phyloP scores from a whole-genome alignment of 2,113 vertebrate species.

The Salvator merianae region DNA sequence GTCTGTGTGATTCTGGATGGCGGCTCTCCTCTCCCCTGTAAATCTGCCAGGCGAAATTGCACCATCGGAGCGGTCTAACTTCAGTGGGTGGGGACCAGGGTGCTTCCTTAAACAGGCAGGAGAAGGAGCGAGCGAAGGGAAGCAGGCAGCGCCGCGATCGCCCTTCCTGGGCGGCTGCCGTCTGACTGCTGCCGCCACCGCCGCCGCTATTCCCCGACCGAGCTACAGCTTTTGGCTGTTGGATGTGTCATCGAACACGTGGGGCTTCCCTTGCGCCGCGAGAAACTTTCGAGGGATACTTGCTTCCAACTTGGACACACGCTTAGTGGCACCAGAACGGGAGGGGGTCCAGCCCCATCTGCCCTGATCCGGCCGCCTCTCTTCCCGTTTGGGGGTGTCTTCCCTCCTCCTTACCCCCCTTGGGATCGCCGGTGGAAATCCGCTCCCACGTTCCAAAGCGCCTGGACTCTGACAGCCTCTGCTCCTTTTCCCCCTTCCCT shows the following conservation, averaged over 20 bases:
- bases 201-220: not conserved
- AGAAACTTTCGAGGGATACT: conserved; percentile 64
- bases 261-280: conserved; percentile 26
- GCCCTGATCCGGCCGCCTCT: not conserved
- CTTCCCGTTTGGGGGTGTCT: not conserved
- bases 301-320: conserved; percentile 40
- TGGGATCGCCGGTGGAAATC: not conserved
- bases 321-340: conserved; percentile 28
- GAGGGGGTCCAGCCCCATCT: not conserved
- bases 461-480: not conserved
- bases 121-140: conserved; percentile 25
- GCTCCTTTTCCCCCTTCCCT: too few relatives aligned
- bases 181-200: not conserved
- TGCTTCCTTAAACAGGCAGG: conserved; percentile 65
- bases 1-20: not conserved
- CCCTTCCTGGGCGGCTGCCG: conserved; percentile 7
- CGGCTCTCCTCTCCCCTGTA: conserved; percentile 11
- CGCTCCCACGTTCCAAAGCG: not conserved
- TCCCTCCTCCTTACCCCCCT: not conserved
- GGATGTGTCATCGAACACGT: conserved; percentile 50
- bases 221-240: not conserved
- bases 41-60: conserved; percentile 36
- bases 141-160: not conserved
- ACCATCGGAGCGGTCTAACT: conserved; percentile 47
- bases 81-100: conserved; percentile 63